These are phyloP conservation scores for Temnothorax curvispinosus DNA, from an alignment of 1,140 invertebrate species.

Conservation along the genomic window DNA sequence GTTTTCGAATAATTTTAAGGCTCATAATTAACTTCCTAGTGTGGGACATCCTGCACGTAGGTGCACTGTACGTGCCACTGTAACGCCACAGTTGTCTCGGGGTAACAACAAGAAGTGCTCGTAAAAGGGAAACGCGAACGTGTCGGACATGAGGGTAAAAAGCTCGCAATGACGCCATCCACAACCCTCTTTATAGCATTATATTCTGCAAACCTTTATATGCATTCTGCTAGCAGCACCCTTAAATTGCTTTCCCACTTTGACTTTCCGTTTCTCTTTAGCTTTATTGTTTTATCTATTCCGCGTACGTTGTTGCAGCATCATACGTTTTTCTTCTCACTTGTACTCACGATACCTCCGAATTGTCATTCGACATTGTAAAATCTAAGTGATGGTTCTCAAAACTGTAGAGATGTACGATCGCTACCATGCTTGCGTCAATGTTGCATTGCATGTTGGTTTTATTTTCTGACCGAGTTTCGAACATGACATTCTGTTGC, in stretches of 20 bases:
- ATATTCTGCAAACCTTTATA: slow-evolving; percentile 48
- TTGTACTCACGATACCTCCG: not conserved
- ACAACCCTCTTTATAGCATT: slow-evolving; percentile 74
- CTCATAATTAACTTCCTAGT: slow-evolving; percentile 13
- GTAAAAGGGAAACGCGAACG: slow-evolving; percentile 74
- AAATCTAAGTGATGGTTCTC: slow-evolving; percentile 20
- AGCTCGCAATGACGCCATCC: slow-evolving; percentile 72
- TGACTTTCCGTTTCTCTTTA: slow-evolving; percentile 56
- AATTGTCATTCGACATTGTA: slow-evolving; percentile 27
- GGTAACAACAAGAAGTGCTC: slow-evolving; percentile 68
- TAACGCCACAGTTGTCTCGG: slow-evolving; percentile 25
- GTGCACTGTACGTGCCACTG: not conserved
- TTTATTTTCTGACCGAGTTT: slow-evolving; percentile 59
- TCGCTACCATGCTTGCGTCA: slow-evolving; percentile 17
- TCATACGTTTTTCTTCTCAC: not conserved
- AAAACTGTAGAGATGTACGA: slow-evolving; percentile 9
- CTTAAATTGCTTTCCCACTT: slow-evolving; percentile 44
- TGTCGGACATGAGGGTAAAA: slow-evolving; percentile 74
- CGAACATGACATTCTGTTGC: slow-evolving; percentile 50
- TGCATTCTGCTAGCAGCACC: slow-evolving; percentile 44
- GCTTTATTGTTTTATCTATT: slow-evolving; percentile 11
- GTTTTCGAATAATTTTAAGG: not conserved
- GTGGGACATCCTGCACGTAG: not conserved
- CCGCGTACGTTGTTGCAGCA: not conserved
- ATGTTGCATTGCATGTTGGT: slow-evolving; percentile 21